Base-by-base conservation (phyloP, 2,113 vertebrate species). In the Edolisoma coerulescens region DNA sequence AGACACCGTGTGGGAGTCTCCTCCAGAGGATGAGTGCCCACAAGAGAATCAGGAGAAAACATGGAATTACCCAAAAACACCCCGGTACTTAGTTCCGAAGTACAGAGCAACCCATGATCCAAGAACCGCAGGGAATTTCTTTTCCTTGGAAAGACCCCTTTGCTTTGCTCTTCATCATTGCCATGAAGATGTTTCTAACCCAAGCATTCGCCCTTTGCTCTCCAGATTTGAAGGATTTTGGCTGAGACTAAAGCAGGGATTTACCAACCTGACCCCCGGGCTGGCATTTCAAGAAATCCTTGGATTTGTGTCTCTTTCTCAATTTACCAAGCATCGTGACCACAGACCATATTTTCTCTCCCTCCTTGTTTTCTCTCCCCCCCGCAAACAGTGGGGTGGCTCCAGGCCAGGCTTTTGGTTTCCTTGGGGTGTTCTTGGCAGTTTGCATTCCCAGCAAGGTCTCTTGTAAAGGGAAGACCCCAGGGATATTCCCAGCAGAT, bases 301-400 rank as follows among this genome's bases (percentile, higher is more conserved):
- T 92, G 87, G 56, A n/a, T 80, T 93, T 84, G 47, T 89, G 80
- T 75, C 64, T 77, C 1, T 8, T n/a, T 76, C 32, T 45, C 16
- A 41, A 12, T 67, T 93, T 26, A 45, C 1, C 0, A 85, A 86
- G 33, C 90, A 9, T 7, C 37, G 56, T 88, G 71, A 86, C 78
- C 80, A 70, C 63, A 80, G 84, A 18, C 30, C 10, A 1, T 81
- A 30, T 80, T 90, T 90, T 88, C 44, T 83, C 60, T 65, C 67
- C 70, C 22, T 70, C 35, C 44, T 69, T 39, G 12, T 78, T 64
- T 84, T 87, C 82, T 76, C 45, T 47, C 12, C 9, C 76, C 33
- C n/a, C 23, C 32, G 17, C 14, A 67, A 20, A 96, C 96, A 95
- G 96, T 94, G 49, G 79, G 54, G 56, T 74, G 79, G 92, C 92